Evolutionary conservation across 2,113 vertebrate species (phyloP).

Genomic region (Dromaius novaehollandiae): DNA sequence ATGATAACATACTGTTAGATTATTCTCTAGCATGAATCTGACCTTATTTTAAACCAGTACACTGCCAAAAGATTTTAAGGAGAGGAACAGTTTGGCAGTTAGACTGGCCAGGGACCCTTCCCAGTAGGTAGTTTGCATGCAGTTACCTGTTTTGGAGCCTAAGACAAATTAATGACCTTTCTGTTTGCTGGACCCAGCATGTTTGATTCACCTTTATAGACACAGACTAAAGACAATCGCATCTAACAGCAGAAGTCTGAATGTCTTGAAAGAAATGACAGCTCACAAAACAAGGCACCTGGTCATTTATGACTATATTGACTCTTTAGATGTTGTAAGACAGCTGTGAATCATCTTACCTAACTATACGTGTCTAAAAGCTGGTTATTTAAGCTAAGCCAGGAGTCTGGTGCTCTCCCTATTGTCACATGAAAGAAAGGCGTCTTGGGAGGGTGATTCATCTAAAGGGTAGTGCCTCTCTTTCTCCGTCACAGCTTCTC

Average conservation of each 20-base stretch:
- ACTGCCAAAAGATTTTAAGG: background rate
- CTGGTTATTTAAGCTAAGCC: background rate
- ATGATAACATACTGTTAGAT: background rate
- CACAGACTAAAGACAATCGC: background rate
- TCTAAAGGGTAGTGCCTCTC: background rate
- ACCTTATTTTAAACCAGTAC: background rate
- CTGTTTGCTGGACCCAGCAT: background rate
- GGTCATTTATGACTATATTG: background rate
- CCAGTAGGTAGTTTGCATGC: background rate
- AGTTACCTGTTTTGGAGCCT: background rate
- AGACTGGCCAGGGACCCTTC: background rate
- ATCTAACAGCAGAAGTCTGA: accelerated
- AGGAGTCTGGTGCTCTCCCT: background rate
- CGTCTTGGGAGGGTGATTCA: background rate
- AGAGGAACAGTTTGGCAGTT: background rate
- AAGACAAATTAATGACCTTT: background rate
- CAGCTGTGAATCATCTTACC: background rate
- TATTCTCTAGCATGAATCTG: background rate
- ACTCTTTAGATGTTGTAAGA: accelerated
- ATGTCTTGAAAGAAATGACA: background rate
- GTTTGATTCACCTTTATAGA: background rate
- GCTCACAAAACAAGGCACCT: background rate
- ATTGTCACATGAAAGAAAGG: background rate
- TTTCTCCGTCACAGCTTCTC: background rate
- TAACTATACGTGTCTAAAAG: background rate